Evolutionary conservation across 2,797 vertebrate genomes (phyloP), one percentile per base, ranked within the genome.

Genomic region (Cirrhinus molitorella): DNA sequence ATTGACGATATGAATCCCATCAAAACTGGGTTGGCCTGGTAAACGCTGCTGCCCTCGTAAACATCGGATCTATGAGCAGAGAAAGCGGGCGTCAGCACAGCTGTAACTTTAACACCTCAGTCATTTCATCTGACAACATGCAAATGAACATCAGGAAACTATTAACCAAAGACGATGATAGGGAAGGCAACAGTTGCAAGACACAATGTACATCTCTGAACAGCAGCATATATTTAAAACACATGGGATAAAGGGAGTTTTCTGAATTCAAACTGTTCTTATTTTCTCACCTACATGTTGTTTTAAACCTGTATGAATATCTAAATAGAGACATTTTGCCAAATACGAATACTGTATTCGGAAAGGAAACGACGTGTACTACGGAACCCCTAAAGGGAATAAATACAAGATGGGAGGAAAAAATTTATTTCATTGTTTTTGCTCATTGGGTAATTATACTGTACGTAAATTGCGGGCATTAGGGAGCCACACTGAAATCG

Each of bases 1-100:
- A 92, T 94, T 98, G 92, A 99, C 95, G 51, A 99, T 96, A 93
- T 99, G 98, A 94, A 99, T 97, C 88, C 97, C 96, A 86, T 99
- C 98, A 97, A 98, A 99, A 92, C 92, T 91, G 92, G 94, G 91
- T 88, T 93, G 96, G 93, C 87, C 88, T 92, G 92, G 89, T 92
- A 96, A 91, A 84, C 85, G 90, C 93, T 92, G 96, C 95, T 95
- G 96, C 83, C 96, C 96, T 95, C 97, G 97, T 89, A 99, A 93
- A 91, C 96, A 98, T 91, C 93, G 95, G 88, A 99, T 94, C 98
- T 99, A 96, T 91, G 83, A 88, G 89, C 90, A 89, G 0, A 57
- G 10, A 68, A 83, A 59, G 5, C 13, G 34, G 55, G n/a, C 3
- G 10, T 75, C 65, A 61, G 16, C 55, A 49, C 28, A 37, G 59